phyloP scores from a whole-genome alignment of 2,797 vertebrate species.

The Cirrhinus mrigala region DNA sequence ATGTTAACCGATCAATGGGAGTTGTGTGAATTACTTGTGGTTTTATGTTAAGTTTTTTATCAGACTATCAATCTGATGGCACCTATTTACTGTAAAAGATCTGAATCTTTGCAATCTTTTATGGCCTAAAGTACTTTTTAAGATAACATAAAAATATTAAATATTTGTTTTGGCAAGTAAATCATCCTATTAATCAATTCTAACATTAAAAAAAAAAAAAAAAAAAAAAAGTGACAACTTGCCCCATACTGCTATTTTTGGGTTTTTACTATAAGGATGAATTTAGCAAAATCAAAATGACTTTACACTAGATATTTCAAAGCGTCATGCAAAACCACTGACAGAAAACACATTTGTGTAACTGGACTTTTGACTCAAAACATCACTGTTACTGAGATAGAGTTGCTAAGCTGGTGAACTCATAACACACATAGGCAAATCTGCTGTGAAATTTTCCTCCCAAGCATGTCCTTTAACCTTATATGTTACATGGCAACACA shows the following conservation, averaged over 20 bases:
- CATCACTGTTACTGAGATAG: neutral
- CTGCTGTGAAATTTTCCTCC: neutral
- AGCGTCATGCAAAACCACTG: neutral
- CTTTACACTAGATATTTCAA: neutral
- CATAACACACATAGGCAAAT: constrained; percentile 7
- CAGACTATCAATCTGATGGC: neutral
- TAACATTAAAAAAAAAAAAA: neutral
- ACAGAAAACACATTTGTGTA: neutral
- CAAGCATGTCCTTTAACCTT: neutral
- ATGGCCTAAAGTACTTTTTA: neutral
- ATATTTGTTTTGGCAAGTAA: neutral
- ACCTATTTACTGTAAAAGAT: neutral
- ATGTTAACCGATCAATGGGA: neutral
- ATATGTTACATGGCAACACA: neutral
- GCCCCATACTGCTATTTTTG: neutral
- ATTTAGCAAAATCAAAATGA: neutral
- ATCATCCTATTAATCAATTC: neutral
- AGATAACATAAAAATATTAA: neutral
- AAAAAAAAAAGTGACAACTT: neutral
- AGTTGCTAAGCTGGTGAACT: neutral
- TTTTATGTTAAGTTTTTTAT: neutral
- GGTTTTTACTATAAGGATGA: neutral
- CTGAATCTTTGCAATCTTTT: neutral
- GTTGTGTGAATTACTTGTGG: neutral
- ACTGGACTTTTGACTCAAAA: constrained; percentile 4